phyloP scores from a whole-genome alignment of 2,888 invertebrate genomes.

The Agelastica alni region DNA sequence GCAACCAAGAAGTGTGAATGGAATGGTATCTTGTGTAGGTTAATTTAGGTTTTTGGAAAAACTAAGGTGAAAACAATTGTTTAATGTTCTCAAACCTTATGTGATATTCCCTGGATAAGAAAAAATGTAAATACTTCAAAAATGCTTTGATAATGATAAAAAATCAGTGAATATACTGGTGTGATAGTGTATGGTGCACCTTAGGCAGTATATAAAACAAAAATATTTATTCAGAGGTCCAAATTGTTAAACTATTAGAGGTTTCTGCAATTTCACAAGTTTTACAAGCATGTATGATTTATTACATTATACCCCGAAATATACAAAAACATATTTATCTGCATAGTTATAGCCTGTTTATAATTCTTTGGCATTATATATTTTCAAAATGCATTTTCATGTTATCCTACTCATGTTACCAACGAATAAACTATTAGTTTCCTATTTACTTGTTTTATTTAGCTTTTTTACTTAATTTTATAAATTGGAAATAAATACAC shows the following conservation, averaged over 20 bases:
- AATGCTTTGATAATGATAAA: slow-evolving; percentile 33
- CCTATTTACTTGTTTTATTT: slow-evolving; percentile 39
- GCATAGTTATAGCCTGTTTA: slow-evolving; percentile 54
- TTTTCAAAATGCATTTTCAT: slow-evolving; percentile 57
- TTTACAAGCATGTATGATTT: slow-evolving; percentile 57
- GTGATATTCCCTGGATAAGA: slow-evolving; percentile 40
- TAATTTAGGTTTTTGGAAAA: too few species aligned
- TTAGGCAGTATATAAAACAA: slow-evolving; percentile 45
- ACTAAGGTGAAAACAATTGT: slow-evolving; percentile 11
- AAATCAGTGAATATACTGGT: slow-evolving; percentile 52
- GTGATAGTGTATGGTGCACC: slow-evolving; percentile 58
- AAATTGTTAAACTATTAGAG: slow-evolving; percentile 58
- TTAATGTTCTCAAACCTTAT: slow-evolving; percentile 26
- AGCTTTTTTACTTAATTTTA: background rate
- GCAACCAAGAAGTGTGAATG: too few species aligned
- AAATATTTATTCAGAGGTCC: slow-evolving; percentile 55
- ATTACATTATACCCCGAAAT: slow-evolving; percentile 52
- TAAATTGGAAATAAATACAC: too few species aligned
- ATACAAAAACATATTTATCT: slow-evolving; percentile 50
- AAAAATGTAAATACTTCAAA: slow-evolving; percentile 23
- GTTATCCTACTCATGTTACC: slow-evolving; percentile 56
- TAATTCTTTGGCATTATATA: slow-evolving; percentile 54
- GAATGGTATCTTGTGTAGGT: too few species aligned
- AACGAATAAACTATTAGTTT: slow-evolving; percentile 59
- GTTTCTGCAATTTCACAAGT: slow-evolving; percentile 59